Evolutionary conservation across 2,888 invertebrate species (phyloP).

Genomic region (Choreutis nemorana): DNA sequence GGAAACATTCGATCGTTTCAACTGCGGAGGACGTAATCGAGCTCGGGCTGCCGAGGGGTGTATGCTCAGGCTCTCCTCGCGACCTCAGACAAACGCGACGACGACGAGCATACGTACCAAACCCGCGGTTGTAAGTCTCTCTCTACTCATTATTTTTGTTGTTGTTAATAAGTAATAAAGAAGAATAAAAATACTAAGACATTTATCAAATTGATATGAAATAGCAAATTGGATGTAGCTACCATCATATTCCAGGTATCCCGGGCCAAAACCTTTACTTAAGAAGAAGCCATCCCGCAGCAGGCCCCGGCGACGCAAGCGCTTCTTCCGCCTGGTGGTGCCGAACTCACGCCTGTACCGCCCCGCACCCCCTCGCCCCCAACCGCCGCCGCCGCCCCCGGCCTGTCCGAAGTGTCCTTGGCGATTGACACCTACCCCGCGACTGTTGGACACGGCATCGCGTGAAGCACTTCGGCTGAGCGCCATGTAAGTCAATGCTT

Average conservation of each 20-base stretch:
- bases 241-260: too few relatives aligned
- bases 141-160: too few relatives aligned
- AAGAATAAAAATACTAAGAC: too few relatives aligned
- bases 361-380: conserved; percentile 23
- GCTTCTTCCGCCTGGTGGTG: conserved; percentile 22
- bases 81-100: conserved; percentile 2
- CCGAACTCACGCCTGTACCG: conserved; percentile 46
- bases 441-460: conserved; percentile 19
- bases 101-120: conserved; percentile 23
- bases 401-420: conserved; percentile 18
- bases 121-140: conserved; percentile 35
- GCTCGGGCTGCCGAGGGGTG: conserved; percentile 16
- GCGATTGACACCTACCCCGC: conserved; percentile 20
- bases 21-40: conserved; percentile 21
- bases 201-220: too few relatives aligned
- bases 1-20: too few relatives aligned
- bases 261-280: too few relatives aligned
- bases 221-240: too few relatives aligned
- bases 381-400: conserved; percentile 16
- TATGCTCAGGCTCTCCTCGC: conserved; percentile 4
- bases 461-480: conserved; percentile 20
- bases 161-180: too few relatives aligned
- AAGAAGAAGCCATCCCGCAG: too few relatives aligned
- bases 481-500: neutral
- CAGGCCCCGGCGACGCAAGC: conserved; percentile 17